Conservation (phyloP, 1,140 invertebrate species). For the Drosophila busckii region DNA sequence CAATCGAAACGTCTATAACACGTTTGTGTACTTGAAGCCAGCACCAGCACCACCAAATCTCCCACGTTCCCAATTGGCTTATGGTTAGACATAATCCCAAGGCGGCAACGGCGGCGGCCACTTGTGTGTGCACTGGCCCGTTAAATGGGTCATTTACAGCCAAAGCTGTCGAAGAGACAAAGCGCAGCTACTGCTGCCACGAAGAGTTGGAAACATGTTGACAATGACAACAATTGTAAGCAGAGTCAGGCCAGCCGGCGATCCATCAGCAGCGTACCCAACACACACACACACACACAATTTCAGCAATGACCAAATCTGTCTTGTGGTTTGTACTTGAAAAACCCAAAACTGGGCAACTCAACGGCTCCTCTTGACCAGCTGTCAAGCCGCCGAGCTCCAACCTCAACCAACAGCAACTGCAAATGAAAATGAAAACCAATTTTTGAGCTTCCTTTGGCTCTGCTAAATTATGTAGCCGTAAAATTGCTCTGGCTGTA, state of each 20-base stretch:
- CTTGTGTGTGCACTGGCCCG: slow-evolving; percentile 58
- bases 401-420: slow-evolving; percentile 42
- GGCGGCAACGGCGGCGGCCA: slow-evolving; percentile 16
- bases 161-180: slow-evolving; percentile 58
- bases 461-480: slow-evolving; percentile 59
- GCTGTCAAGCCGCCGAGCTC: too few relatives aligned
- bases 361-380: slow-evolving; percentile 27
- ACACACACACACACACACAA: slow-evolving; percentile 61
- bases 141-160: slow-evolving; percentile 67
- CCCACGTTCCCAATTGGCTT: slow-evolving; percentile 29
- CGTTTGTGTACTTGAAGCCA: slow-evolving; percentile 16
- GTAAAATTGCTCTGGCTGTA: slow-evolving; percentile 49
- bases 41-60: slow-evolving; percentile 18
- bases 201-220: slow-evolving; percentile 62
- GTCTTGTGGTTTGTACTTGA: slow-evolving; percentile 74
- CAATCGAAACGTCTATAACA: slow-evolving; percentile 15
- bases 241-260: slow-evolving; percentile 35
- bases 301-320: slow-evolving; percentile 75
- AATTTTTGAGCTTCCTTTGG: slow-evolving; percentile 32
- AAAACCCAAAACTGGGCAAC: slow-evolving; percentile 60
- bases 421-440: slow-evolving; percentile 57
- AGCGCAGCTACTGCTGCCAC: slow-evolving; percentile 31
- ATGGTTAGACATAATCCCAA: slow-evolving; percentile 6
- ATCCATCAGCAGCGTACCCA: slow-evolving; percentile 28
- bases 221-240: slow-evolving; percentile 72